A percentile compares a stretch with the other conserved stretches of the same genome.
phyloP scores from a whole-genome alignment of 2,113 vertebrate genomes.

The Bubo blakistoni region DNA sequence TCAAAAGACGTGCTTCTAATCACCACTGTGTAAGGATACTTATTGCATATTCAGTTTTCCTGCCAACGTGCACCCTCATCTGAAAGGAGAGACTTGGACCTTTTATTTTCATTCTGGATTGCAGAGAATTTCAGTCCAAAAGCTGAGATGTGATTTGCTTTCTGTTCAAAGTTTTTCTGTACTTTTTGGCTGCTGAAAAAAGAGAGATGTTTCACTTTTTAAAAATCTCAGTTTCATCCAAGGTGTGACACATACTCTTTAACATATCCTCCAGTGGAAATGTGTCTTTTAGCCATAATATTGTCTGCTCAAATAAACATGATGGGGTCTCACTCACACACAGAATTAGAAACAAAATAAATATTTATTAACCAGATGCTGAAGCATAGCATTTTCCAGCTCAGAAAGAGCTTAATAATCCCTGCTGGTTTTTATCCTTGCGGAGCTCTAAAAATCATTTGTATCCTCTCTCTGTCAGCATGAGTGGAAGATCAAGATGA shows the following conservation, averaged over 20 bases:
- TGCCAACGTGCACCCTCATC: not conserved
- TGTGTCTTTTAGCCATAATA: not conserved
- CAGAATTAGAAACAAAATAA: slow-evolving; percentile 48
- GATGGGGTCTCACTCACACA: not conserved
- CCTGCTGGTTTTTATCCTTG: slow-evolving; percentile 12
- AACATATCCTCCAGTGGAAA: not conserved
- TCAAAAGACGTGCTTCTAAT: not conserved
- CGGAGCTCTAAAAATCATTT: slow-evolving; percentile 34
- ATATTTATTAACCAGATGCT: slow-evolving; percentile 42
- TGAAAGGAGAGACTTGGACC: not conserved
- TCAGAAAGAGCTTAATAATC: slow-evolving; percentile 29
- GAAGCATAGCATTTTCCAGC: slow-evolving; percentile 2
- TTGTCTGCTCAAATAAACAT: slow-evolving; percentile 9
- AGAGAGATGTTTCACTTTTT: not conserved
- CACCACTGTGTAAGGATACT: not conserved
- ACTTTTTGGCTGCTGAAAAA: not conserved
- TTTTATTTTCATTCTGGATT: not conserved
- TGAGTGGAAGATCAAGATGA: slow-evolving; percentile 23
- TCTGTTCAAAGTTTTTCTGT: not conserved
- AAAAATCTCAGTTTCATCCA: not conserved
- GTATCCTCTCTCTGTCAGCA: slow-evolving; percentile 3
- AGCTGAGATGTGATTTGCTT: not conserved
- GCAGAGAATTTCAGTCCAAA: not conserved
- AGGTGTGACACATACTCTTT: not conserved
- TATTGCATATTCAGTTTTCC: not conserved